These are phyloP conservation scores for Pachyuromys duprasi DNA, from an alignment of 2,797 vertebrate species.

Conservation along the genomic window DNA sequence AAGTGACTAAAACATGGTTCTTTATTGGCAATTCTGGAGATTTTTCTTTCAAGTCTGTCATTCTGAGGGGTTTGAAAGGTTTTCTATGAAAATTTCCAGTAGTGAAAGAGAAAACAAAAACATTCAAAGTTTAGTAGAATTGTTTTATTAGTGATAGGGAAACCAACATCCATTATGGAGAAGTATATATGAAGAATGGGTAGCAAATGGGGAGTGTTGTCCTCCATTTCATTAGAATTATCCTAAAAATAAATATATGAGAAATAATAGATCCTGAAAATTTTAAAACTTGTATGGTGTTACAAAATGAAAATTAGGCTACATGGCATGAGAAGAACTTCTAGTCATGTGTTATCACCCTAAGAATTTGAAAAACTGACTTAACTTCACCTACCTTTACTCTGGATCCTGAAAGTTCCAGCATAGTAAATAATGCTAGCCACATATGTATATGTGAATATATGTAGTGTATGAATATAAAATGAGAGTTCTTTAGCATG, in stretches of 20 bases:
- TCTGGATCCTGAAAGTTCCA: not conserved
- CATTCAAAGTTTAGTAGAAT: not conserved
- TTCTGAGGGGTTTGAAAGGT: not conserved
- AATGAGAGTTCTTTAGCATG: not conserved
- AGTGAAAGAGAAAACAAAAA: not conserved
- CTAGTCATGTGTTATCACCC: not conserved
- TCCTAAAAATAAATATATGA: conserved; percentile 14
- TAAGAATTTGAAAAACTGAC: not conserved
- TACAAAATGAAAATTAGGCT: conserved; percentile 18
- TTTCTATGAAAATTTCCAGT: conserved; percentile 9
- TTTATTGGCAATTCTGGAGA: not conserved
- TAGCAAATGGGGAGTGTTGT: not conserved
- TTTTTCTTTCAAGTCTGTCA: not conserved
- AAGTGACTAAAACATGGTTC: not conserved
- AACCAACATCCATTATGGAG: not conserved
- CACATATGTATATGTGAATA: no score
- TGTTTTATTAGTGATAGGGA: not conserved
- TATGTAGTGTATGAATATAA: not conserved
- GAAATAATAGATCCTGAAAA: conserved; percentile 27
- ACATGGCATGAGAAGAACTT: not conserved
- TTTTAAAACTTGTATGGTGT: not conserved
- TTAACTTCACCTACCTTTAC: conserved; percentile 35
- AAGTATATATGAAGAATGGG: conserved; percentile 9
- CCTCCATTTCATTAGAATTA: not conserved
- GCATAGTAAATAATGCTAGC: not conserved